Percentiles rank a stretch among this genome's conserved stretches.
phyloP scores from a whole-genome alignment of 2,797 vertebrate species.

The Clarias fuscus region DNA sequence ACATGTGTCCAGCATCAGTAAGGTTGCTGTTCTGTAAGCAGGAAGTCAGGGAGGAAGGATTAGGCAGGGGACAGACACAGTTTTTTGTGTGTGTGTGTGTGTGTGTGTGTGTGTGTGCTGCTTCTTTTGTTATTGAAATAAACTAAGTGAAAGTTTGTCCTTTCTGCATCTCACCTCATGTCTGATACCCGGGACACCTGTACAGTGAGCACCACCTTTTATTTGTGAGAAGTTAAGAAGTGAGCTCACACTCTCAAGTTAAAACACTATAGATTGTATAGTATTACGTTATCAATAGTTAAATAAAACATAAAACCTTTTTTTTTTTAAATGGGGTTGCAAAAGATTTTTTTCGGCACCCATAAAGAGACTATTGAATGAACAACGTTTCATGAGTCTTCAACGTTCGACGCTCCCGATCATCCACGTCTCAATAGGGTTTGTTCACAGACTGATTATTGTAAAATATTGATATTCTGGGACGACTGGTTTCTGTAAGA shows the following conservation, averaged over 20 bases:
- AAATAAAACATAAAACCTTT: background rate
- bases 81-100: background rate
- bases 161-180: background rate
- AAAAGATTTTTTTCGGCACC: background rate
- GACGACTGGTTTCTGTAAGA: background rate
- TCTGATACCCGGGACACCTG: background rate
- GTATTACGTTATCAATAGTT: background rate
- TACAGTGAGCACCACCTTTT: no score
- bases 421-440: background rate
- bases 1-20: conserved; percentile 41
- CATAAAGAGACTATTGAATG: background rate
- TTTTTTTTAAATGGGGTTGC: no score
- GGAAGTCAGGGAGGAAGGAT: conserved; percentile 48
- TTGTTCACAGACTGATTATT: background rate
- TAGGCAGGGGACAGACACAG: conserved; percentile 22
- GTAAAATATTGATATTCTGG: background rate
- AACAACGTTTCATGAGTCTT: background rate
- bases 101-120: background rate
- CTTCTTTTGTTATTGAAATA: conserved; percentile 37
- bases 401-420: background rate
- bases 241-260: no score
- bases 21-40: conserved; percentile 39
- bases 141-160: conserved; percentile 21
- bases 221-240: background rate
- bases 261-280: background rate